These are phyloP conservation scores for Hydropotes inermis DNA, from an alignment of 2,113 vertebrate genomes.

Conservation along the genomic window DNA sequence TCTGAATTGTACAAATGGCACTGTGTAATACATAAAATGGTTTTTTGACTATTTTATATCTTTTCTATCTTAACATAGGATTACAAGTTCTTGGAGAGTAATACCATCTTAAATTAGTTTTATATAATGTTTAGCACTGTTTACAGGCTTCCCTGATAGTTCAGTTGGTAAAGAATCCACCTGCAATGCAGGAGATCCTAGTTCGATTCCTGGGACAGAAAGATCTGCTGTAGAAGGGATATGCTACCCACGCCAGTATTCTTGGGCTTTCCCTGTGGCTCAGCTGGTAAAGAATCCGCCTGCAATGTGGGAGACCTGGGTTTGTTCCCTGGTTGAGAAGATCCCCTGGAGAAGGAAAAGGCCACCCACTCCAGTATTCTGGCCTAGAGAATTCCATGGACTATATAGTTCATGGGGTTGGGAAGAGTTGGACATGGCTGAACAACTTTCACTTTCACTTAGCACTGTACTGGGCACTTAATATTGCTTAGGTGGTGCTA, in stretches of 20 bases:
- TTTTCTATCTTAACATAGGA: neutral
- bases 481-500: neutral
- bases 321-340: neutral
- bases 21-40: neutral
- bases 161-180: neutral
- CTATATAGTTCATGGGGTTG: neutral
- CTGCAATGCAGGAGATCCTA: neutral
- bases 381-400: neutral
- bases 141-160: neutral
- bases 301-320: neutral
- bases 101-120: neutral
- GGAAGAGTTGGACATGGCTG: neutral
- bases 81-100: neutral
- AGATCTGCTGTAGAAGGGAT: neutral
- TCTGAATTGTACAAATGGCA: neutral
- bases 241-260: neutral
- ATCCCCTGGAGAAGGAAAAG: neutral
- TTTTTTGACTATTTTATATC: neutral
- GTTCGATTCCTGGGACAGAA: neutral
- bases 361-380: neutral
- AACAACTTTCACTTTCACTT: neutral
- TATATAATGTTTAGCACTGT: neutral
- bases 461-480: neutral
- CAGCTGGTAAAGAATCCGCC: neutral
- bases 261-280: neutral